Evolutionary conservation across 2,888 invertebrate genomes (phyloP).

Genomic region (Cheilosia vernalis): DNA sequence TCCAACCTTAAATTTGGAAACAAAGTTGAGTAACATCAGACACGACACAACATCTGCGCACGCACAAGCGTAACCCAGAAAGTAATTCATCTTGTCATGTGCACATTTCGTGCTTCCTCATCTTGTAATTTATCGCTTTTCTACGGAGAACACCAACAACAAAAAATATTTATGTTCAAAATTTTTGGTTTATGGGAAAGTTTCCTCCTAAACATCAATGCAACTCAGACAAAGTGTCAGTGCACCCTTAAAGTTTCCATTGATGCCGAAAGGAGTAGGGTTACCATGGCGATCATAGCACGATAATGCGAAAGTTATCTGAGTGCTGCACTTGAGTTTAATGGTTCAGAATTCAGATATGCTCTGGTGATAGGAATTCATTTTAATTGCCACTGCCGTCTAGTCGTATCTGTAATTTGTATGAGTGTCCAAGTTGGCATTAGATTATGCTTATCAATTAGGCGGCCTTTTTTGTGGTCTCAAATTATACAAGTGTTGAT

Average conservation of each 20-base stretch:
- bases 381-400: slow-evolving; percentile 40
- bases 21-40: slow-evolving; percentile 38
- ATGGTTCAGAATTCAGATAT: slow-evolving; percentile 11
- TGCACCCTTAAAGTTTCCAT: slow-evolving; percentile 45
- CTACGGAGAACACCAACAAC: slow-evolving; percentile 4
- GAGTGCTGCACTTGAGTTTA: slow-evolving; percentile 32
- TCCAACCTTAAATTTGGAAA: slow-evolving; percentile 49
- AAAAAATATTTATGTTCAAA: slow-evolving; percentile 48
- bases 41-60: slow-evolving; percentile 27
- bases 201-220: slow-evolving; percentile 11
- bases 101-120: slow-evolving; percentile 38
- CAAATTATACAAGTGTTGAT: background rate
- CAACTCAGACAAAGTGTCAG: slow-evolving; percentile 50
- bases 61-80: slow-evolving; percentile 59
- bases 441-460: slow-evolving; percentile 51
- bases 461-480: background rate
- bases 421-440: slow-evolving; percentile 26
- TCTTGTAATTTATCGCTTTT: slow-evolving; percentile 37
- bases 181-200: slow-evolving; percentile 46
- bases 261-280: slow-evolving; percentile 19
- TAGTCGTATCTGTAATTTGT: slow-evolving; percentile 1
- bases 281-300: slow-evolving; percentile 17
- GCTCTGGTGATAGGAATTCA: slow-evolving; percentile 20
- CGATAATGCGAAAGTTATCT: slow-evolving; percentile 7
- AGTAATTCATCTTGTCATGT: slow-evolving; percentile 45